Conservation (phyloP, 2,888 invertebrate species). For the Autographa gamma region DNA sequence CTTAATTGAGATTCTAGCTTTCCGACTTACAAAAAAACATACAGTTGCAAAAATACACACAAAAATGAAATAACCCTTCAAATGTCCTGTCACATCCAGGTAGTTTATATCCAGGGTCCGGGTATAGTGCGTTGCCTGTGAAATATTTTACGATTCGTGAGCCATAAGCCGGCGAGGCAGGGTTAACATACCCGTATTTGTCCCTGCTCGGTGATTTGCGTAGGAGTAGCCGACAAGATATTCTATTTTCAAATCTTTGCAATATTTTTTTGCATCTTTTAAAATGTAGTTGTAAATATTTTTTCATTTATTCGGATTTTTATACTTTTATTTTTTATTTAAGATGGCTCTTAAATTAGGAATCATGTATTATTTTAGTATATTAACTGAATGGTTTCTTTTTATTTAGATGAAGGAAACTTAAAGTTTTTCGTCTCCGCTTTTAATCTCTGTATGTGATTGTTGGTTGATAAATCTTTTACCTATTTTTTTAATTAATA, state of each 20-base stretch:
- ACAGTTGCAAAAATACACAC: background rate
- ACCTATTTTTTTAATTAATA: background rate
- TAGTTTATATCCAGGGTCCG: slow-evolving; percentile 52
- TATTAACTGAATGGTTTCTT: too few relatives aligned
- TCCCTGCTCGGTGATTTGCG: slow-evolving; percentile 81
- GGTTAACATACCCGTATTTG: slow-evolving; percentile 76
- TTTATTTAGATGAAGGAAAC: too few relatives aligned
- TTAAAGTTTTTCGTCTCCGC: too few relatives aligned
- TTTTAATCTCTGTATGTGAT: too few relatives aligned
- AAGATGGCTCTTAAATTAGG: too few relatives aligned
- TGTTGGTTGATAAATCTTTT: too few relatives aligned
- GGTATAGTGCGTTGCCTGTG: slow-evolving; percentile 73
- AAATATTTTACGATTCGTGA: slow-evolving; percentile 86
- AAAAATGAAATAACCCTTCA: slow-evolving; percentile 7
- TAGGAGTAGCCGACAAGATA: slow-evolving; percentile 63
- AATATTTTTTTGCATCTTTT: slow-evolving; percentile 48
- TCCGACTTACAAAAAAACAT: background rate
- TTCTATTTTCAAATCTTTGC: slow-evolving; percentile 57
- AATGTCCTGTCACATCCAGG: slow-evolving; percentile 64
- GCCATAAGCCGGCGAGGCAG: slow-evolving; percentile 79
- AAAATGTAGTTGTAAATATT: slow-evolving; percentile 12
- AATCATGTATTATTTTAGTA: too few relatives aligned
- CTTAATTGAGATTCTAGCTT: background rate
- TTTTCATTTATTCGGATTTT: background rate
- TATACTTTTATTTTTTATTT: too few relatives aligned